Conservation (phyloP, 2,113 vertebrate species). For the Felis catus region F.catus_Fca126_mat1.0 CM031411.1:54019501-54020000, state of each 20-base stretch:
- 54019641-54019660: not conserved
- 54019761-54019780: slow-evolving; percentile 74
- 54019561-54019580: not conserved
- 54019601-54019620: not conserved
- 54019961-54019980: slow-evolving; percentile 59
- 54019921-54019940: slow-evolving; percentile 67
- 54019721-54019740: slow-evolving; percentile 60
- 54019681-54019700: slow-evolving; percentile 21
- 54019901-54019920: slow-evolving; percentile 74
- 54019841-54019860: slow-evolving; percentile 76
- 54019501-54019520: slow-evolving; percentile 30
- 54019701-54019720: slow-evolving; percentile 28
- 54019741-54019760: slow-evolving; percentile 71
- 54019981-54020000: slow-evolving; percentile 64
- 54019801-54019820: slow-evolving; percentile 74
- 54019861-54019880: slow-evolving; percentile 75
- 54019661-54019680: not conserved
- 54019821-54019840: slow-evolving; percentile 76
- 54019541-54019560: slow-evolving; percentile 12
- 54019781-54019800: slow-evolving; percentile 74
- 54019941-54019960: slow-evolving; percentile 61
- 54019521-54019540: not conserved
- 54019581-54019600: not conserved
- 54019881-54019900: slow-evolving; percentile 76
- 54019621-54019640: not conserved